Evolutionary conservation across 2,113 vertebrate species (phyloP).

Genomic region (Dipodomys stephensi): DNA sequence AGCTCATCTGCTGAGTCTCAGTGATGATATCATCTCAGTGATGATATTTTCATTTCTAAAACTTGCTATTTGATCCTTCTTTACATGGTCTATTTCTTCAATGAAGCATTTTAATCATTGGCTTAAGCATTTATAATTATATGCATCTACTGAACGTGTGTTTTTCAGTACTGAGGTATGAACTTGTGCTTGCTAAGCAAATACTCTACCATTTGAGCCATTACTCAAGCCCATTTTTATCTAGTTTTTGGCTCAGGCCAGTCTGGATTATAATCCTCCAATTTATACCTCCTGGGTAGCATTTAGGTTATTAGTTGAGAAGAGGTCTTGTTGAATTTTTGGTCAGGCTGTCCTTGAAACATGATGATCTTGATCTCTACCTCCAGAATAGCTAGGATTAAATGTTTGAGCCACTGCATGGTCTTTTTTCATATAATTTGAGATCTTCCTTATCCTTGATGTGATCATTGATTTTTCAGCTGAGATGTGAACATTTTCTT

Average conservation of each 20-base stretch:
- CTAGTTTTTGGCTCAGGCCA: too few relatives aligned
- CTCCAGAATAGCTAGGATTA: too few relatives aligned
- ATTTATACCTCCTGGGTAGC: too few relatives aligned
- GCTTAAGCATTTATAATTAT: neutral
- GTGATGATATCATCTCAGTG: neutral
- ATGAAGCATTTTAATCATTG: neutral
- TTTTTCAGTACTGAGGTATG: too few relatives aligned
- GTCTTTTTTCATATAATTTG: neutral
- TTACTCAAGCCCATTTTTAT: too few relatives aligned
- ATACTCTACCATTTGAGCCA: too few relatives aligned
- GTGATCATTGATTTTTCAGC: neutral
- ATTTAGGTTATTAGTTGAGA: too few relatives aligned
- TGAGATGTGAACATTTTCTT: neutral
- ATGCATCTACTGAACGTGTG: neutral
- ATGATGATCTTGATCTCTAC: too few relatives aligned
- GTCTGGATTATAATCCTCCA: too few relatives aligned
- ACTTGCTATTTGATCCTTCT: neutral
- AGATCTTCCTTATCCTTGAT: neutral
- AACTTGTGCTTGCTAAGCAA: too few relatives aligned
- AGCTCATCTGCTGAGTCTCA: neutral
- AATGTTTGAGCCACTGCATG: neutral
- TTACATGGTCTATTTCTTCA: neutral
- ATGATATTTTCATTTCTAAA: neutral
- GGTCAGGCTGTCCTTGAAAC: too few relatives aligned
- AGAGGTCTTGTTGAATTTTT: too few relatives aligned